Percentiles rank a stretch among this genome's conserved stretches.
Conservation (phyloP, 2,888 invertebrate species). For the Ecdyonurus torrentis region DNA sequence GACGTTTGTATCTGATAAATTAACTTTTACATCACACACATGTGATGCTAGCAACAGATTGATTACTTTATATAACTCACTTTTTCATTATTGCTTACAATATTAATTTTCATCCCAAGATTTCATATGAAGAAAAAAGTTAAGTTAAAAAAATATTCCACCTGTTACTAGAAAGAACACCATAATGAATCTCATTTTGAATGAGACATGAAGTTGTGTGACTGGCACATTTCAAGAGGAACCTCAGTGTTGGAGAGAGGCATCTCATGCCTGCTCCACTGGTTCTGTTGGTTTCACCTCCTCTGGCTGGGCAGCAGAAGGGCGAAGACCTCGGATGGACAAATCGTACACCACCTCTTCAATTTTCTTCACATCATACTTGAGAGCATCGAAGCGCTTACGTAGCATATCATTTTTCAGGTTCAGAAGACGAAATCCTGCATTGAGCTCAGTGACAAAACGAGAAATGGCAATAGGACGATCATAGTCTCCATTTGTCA, state of each 20-base stretch:
- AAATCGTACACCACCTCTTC: constrained; percentile 84
- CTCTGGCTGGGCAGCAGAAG: constrained; percentile 14
- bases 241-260: not conserved
- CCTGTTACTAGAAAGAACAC: no score
- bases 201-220: no score
- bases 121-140: no score
- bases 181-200: no score
- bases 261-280: not conserved
- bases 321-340: constrained; percentile 57
- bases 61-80: no score
- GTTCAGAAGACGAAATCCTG: constrained; percentile 77
- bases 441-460: constrained; percentile 74
- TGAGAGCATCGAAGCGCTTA: constrained; percentile 71
- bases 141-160: no score
- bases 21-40: no score
- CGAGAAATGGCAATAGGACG: constrained; percentile 65
- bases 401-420: constrained; percentile 78
- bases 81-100: no score
- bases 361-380: constrained; percentile 87
- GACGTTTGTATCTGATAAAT: no score
- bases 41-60: no score
- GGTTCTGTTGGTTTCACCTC: not conserved
- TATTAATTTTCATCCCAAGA: no score
- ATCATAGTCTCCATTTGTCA: constrained; percentile 66
- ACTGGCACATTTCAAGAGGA: no score